Percentiles rank a stretch among this genome's conserved stretches.
Conservation (phyloP, 2,888 invertebrate genomes). For the Cheilosia urbana region DNA sequence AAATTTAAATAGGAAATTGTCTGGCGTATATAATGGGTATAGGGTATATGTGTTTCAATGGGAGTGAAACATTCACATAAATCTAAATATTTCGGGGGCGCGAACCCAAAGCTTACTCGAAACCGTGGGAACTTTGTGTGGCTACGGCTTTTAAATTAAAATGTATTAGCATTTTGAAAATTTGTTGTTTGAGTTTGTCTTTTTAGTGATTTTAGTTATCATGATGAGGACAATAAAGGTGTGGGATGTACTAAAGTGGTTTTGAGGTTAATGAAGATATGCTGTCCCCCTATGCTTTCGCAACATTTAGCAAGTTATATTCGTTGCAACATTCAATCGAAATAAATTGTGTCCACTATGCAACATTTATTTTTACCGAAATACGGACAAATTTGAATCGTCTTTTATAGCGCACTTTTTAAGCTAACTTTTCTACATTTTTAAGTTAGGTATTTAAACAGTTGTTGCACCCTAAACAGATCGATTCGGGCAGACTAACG, state of each 20-base stretch:
- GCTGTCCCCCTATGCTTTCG: no score
- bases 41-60: slow-evolving; percentile 12
- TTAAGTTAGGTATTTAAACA: no score
- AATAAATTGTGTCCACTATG: no score
- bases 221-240: neutral
- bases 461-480: no score
- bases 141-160: slow-evolving; percentile 1
- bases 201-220: neutral
- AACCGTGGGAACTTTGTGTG: slow-evolving; percentile 50
- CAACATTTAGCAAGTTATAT: no score
- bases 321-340: no score
- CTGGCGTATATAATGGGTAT: neutral
- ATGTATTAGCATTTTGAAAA: slow-evolving; percentile 50
- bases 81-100: slow-evolving; percentile 57
- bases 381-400: no score
- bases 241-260: neutral
- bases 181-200: slow-evolving; percentile 9
- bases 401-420: no score
- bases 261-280: no score
- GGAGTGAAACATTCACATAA: slow-evolving; percentile 25
- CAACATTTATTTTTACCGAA: no score
- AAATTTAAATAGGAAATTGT: slow-evolving; percentile 29
- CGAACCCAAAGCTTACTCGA: slow-evolving; percentile 14
- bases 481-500: no score
- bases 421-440: no score